Evolutionary conservation across 2,797 vertebrate species (phyloP).

Genomic region (Holocentrus rufus): DNA sequence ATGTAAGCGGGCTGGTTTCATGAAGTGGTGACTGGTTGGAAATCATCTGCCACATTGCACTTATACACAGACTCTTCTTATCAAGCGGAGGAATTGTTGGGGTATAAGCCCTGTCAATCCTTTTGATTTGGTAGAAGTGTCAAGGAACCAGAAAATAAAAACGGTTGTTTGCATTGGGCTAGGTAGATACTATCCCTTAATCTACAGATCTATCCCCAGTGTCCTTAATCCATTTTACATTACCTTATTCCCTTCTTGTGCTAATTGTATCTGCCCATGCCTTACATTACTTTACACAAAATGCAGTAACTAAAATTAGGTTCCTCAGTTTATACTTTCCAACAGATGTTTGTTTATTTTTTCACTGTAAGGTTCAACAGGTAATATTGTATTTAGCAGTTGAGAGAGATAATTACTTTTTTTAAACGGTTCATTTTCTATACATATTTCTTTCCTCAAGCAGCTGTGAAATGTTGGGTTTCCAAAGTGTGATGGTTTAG

Average conservation of each 20-base stretch:
- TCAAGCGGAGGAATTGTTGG: conserved; percentile 38
- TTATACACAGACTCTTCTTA: neutral
- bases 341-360: conserved; percentile 76
- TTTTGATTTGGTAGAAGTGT: conserved; percentile 40
- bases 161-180: conserved; percentile 40
- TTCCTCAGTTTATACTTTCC: conserved; percentile 71
- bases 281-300: conserved; percentile 76
- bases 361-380: conserved; percentile 66
- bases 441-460: conserved; percentile 45
- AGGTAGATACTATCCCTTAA: conserved; percentile 47
- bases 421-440: conserved; percentile 48
- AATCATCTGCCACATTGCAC: conserved; percentile 7
- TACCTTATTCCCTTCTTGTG: conserved; percentile 56
- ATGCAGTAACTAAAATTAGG: conserved; percentile 73
- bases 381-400: conserved; percentile 65
- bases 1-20: neutral
- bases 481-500: conserved; percentile 44
- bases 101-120: conserved; percentile 39
- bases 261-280: conserved; percentile 75
- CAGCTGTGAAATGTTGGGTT: conserved; percentile 65
- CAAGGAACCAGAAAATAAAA: conserved; percentile 37
- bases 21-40: neutral
- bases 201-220: conserved; percentile 68
- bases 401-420: conserved; percentile 54
- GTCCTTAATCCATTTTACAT: conserved; percentile 72